Evolutionary conservation across 2,797 vertebrate species (phyloP), one percentile per base, ranked within the genome.

Genomic region (Babyrousa celebensis): DNA sequence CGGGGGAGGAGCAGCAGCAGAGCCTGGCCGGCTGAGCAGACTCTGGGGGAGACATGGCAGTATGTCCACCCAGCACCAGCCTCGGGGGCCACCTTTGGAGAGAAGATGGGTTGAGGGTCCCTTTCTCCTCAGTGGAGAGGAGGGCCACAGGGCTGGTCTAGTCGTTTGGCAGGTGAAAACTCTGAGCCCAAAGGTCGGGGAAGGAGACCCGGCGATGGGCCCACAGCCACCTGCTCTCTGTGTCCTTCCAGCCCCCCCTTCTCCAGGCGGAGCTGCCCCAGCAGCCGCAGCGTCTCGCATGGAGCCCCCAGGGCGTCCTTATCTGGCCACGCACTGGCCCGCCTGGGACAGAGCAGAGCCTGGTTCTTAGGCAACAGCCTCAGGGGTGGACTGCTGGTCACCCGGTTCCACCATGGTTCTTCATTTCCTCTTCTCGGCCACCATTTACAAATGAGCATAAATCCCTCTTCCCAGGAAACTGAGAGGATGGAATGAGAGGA

Each of bases 141-240:
- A 48, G 43, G 43, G 43, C 43, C 43, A 5, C 43, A 3, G 36
- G n/a, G 67, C 27, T 84, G 32, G 5, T 25, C 58, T 83, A 40
- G 40, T 72, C 67, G 70, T 94, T 85, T 93, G 58, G 21, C 71
- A 93, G 58, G 56, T 70, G 43, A 56, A 52, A 85, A 70, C 20
- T 54, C 29, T 67, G 79, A 95, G 15, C 40, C 70, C 5, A 68
- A 29, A 94, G 80, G 48, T 17, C 1, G 62, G 40, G 67, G 16
- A 65, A 71, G 43, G 40, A 82, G 43, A 56, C 32, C 71, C 43
- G 63, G 29, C 17, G 1, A 32, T 70, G 85, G 58, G 72, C 48
- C 48, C 77, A 54, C 16, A 18, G 5, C 89, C 29, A 14, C 9
- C 68, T 85, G 74, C 32, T 77, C 43, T 25, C 27, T 43, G 20